These are phyloP conservation scores for Spialia ferax DNA, from an alignment of 2,888 invertebrate genomes.

Conservation along the genomic window DNA sequence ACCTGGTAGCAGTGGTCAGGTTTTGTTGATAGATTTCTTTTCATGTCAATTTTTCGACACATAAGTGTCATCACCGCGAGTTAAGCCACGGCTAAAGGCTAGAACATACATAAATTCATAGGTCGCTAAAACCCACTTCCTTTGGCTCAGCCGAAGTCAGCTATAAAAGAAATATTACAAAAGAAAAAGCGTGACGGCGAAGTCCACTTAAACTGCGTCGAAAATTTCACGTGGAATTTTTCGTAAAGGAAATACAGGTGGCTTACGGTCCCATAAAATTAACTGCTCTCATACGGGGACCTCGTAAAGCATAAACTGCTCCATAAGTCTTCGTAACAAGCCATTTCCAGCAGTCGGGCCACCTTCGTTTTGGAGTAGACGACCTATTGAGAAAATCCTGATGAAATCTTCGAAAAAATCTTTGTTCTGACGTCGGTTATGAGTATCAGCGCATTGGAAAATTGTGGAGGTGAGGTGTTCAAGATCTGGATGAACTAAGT, in stretches of 20 bases:
- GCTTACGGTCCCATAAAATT: slow-evolving; percentile 15
- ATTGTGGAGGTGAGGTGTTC: no score
- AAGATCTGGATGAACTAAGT: background rate
- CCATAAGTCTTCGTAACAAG: slow-evolving; percentile 17
- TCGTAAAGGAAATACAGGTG: slow-evolving; percentile 11
- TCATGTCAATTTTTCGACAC: background rate
- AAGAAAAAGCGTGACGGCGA: background rate
- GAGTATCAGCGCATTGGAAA: background rate
- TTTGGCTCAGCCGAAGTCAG: background rate
- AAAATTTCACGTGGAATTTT: slow-evolving; percentile 5
- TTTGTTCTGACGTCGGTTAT: background rate
- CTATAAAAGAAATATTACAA: background rate
- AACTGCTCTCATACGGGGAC: slow-evolving; percentile 8
- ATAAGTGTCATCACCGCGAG: background rate
- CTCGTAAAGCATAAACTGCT: slow-evolving; percentile 16
- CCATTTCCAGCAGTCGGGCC: background rate
- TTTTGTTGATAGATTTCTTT: background rate
- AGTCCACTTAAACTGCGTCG: background rate
- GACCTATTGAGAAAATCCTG: slow-evolving; percentile 1
- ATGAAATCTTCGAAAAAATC: background rate
- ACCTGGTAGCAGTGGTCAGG: no score
- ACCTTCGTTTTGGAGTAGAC: background rate
- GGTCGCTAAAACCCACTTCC: background rate
- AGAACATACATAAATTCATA: background rate
- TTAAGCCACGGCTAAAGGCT: no score